phyloP scores from a whole-genome alignment of 2,113 vertebrate genomes.

The Ursus arctos region DNA sequence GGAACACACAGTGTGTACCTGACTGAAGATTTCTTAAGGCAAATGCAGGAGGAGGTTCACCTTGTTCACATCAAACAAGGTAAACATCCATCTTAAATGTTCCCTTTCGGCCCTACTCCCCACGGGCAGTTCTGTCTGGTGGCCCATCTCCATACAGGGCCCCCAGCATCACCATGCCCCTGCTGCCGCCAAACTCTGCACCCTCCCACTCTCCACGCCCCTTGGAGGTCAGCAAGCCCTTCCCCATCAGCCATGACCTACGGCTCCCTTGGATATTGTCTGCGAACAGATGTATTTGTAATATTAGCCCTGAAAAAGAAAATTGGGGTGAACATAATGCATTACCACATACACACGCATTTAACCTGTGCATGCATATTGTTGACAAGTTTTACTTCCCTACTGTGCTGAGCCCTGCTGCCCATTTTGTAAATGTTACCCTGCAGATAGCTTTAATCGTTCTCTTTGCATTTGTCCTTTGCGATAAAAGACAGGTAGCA shows the following conservation, averaged over 20 bases:
- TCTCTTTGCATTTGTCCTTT: background rate
- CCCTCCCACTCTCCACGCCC: background rate
- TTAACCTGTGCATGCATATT: background rate
- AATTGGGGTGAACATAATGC: no score
- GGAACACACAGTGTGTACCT: fast-evolving
- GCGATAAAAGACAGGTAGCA: background rate
- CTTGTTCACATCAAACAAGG: background rate
- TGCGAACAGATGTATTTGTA: background rate
- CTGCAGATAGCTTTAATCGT: background rate
- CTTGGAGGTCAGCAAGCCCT: background rate
- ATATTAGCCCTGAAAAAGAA: background rate
- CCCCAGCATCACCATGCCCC: background rate
- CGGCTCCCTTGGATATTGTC: background rate
- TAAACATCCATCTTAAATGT: background rate
- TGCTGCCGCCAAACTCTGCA: fast-evolving
- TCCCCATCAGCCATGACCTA: fast-evolving
- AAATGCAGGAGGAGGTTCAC: no score
- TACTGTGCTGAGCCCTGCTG: background rate
- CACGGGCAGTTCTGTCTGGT: no score
- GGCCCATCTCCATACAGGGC: fast-evolving
- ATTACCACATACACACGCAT: no score
- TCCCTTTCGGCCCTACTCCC: background rate
- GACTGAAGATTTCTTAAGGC: background rate
- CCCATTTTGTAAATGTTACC: background rate
- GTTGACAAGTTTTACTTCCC: background rate